Evolutionary conservation across 2,888 invertebrate species (phyloP).

Genomic region (Athrips mouffetella): DNA sequence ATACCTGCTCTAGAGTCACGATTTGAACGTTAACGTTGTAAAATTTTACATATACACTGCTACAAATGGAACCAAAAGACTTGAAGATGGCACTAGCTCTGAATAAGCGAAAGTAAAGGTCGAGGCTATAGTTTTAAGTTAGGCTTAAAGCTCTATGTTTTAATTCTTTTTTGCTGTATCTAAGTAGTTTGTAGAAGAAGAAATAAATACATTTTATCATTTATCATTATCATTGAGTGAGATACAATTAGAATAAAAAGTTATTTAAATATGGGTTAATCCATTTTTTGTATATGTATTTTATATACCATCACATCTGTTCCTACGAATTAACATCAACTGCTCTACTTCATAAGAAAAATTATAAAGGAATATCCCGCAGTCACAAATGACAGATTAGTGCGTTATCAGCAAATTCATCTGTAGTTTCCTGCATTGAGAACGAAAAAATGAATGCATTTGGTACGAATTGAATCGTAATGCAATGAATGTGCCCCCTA

Average conservation of each 20-base stretch:
- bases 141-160: no score
- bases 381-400: constrained; percentile 58
- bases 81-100: constrained; percentile 2
- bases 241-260: no score
- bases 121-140: no score
- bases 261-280: no score
- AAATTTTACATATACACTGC: constrained; percentile 2
- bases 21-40: constrained; percentile 23
- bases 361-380: constrained; percentile 41
- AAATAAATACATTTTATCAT: no score
- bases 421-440: constrained; percentile 54
- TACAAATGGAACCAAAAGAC: constrained; percentile 1
- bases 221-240: no score
- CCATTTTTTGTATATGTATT: no score
- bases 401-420: constrained; percentile 62
- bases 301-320: constrained; percentile 20
- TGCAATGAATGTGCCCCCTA: constrained; percentile 66
- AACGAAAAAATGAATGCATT: constrained; percentile 68
- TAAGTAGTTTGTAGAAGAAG: no score
- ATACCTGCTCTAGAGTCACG: constrained; percentile 48
- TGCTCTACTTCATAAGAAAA: constrained; percentile 31
- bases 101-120: constrained; percentile 12
- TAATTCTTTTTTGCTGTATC: no score
- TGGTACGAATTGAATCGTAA: constrained; percentile 69
- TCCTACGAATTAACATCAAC: constrained; percentile 22